Evolutionary conservation across 1,140 invertebrate genomes (phyloP), one percentile per base, ranked within the genome.

Genomic region (Drosophila tsacasi): DNA sequence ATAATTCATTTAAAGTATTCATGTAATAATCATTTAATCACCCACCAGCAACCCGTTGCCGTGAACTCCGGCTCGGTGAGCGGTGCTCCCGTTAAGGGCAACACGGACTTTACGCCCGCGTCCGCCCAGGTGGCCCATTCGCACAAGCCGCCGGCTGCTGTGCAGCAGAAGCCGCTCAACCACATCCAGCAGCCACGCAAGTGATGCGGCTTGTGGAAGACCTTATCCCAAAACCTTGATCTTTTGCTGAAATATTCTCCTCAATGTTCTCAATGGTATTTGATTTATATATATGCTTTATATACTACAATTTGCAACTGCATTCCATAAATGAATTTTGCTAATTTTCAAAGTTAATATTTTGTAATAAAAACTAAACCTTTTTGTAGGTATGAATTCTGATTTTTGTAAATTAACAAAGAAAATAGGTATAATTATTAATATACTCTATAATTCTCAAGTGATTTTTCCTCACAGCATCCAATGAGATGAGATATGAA

Each of bases 101-200:
- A 97, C 93, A 95, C 96, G 17, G 97, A 98, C 92, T 98, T 97
- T 93, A 97, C 97, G n/a, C 95, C 96, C 1, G 96, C 97, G 91
- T 97, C 97, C 5, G 96, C 97, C 7, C 97, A 98, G 92, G 92
- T 93, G 37, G 94, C 94, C 94, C 98, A 95, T 94, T 97, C 93
- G 95, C 97, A 94, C 93, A 97, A 94, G 91, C 95, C 94, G 92
- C 97, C 94, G 93, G 94, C 83, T 91, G 95, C 93, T 93, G 95
- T 94, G 84, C 94, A 93, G 89, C 94, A 92, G 57, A 95, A 93
- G 91, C 94, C 93, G 44, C 94, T 85, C 78, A 93, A 93, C 84
- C 94, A 93, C 94, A 96, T 94, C 93, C 96, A 97, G 87, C 97
- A 97, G 80, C 97, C 97, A 46, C 95, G 96, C 83, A 97, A 97